A percentile compares a stretch with the other conserved stretches of the same genome.
Conservation (phyloP, 35 echinoderm and acorn worm species). For the Apostichopus parvimensis region DNA sequence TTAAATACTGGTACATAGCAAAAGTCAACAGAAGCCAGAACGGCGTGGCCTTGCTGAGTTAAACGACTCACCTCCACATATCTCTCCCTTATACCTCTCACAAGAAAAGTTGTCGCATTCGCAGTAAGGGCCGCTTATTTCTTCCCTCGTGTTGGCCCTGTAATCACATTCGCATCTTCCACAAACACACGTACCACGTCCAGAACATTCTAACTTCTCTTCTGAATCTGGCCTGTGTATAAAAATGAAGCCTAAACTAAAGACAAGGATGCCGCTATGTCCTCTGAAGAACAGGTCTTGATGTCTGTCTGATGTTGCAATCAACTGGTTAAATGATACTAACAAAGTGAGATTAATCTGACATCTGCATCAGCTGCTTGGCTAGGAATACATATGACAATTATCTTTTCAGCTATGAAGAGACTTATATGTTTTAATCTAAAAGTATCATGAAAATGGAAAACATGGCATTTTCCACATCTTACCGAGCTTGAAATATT, state of each 20-base stretch:
- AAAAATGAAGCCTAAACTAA: neutral
- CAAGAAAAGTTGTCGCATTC: slow-evolving; percentile 84
- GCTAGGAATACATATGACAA: too few species aligned
- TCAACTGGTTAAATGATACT: too few species aligned
- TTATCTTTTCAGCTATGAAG: too few species aligned
- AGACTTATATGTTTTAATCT: too few species aligned
- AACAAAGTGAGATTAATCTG: too few species aligned
- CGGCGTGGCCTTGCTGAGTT: neutral
- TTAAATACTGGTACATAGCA: too few species aligned
- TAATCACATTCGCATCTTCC: slow-evolving; percentile 73
- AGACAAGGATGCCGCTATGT: neutral
- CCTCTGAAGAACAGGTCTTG: neutral
- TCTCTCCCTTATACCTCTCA: slow-evolving; percentile 48
- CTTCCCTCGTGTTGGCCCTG: slow-evolving; percentile 48
- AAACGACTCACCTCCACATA: slow-evolving; percentile 79
- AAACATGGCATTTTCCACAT: too few species aligned
- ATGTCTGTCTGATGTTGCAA: neutral
- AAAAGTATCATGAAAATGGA: too few species aligned
- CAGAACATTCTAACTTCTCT: slow-evolving; percentile 64
- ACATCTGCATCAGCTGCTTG: too few species aligned
- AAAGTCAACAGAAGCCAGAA: neutral
- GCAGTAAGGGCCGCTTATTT: slow-evolving; percentile 72
- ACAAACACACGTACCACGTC: slow-evolving; percentile 76
- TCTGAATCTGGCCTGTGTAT: slow-evolving; percentile 66
- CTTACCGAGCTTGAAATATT: too few species aligned